A percentile compares a stretch with the other conserved stretches of the same genome.
Conservation (phyloP, 2,113 vertebrate species). For the Cynopterus brachyotis region DNA sequence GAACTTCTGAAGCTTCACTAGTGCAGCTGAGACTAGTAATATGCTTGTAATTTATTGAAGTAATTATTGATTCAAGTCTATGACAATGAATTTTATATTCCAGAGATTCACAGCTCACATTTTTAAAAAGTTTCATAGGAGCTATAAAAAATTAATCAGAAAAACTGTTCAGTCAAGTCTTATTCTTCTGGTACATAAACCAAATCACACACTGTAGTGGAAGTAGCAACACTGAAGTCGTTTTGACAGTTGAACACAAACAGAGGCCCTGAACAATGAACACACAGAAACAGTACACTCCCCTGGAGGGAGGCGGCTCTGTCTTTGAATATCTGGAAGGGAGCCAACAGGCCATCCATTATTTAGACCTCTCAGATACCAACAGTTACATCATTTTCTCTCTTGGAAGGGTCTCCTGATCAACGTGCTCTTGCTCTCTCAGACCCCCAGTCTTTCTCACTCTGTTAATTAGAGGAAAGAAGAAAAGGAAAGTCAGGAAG, state of each 20-base stretch:
- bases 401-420: neutral
- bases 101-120: conserved; percentile 70
- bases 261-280: neutral
- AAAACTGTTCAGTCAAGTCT: conserved; percentile 75
- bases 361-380: neutral
- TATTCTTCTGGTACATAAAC: conserved; percentile 2
- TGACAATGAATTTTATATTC: conserved; percentile 78
- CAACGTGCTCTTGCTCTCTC: neutral
- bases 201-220: neutral
- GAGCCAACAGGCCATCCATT: neutral
- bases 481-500: neutral
- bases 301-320: neutral
- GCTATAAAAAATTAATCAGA: conserved; percentile 54
- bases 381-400: neutral
- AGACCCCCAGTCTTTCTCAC: neutral
- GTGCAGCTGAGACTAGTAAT: conserved; percentile 54
- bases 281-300: neutral
- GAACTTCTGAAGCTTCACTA: conserved; percentile 57
- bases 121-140: conserved; percentile 72
- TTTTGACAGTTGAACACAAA: conserved; percentile 47
- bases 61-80: conserved; percentile 76
- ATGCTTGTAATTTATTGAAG: conserved; percentile 78
- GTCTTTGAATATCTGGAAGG: neutral
- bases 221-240: neutral
- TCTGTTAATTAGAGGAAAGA: neutral